Percentiles rank a stretch among this genome's conserved stretches.
phyloP scores from a whole-genome alignment of 1,140 invertebrate species.

The Planococcus citri region DNA sequence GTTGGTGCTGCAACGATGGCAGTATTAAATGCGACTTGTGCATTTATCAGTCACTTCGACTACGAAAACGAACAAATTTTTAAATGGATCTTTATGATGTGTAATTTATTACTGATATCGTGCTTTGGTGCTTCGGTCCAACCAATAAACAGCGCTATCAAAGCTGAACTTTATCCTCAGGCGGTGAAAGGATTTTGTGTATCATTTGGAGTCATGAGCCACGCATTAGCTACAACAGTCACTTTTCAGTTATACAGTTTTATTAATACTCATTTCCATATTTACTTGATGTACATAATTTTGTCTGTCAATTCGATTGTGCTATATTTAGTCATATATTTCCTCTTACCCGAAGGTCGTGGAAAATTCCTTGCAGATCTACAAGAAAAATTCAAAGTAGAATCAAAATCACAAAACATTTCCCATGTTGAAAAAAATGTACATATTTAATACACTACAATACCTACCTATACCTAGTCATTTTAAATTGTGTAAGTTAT shows the following conservation, averaged over 20 bases:
- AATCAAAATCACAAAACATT: no score
- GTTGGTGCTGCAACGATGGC: not conserved
- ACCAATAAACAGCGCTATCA: not conserved
- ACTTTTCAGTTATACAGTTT: not conserved
- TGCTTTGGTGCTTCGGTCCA: not conserved
- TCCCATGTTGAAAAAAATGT: no score
- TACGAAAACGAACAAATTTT: not conserved
- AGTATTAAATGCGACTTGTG: not conserved
- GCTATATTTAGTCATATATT: not conserved
- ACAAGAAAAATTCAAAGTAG: not conserved
- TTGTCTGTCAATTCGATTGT: not conserved
- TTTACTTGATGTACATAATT: not conserved
- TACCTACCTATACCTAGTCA: no score
- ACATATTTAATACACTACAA: no score
- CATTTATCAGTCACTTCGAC: not conserved
- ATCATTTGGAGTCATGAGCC: not conserved
- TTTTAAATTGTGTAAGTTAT: no score
- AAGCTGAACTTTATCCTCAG: not conserved
- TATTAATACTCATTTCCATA: not conserved
- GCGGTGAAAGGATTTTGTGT: not conserved
- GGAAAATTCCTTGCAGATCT: not conserved
- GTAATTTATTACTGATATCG: not conserved
- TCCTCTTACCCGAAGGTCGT: not conserved
- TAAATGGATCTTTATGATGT: not conserved
- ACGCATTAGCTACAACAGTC: not conserved